These are phyloP conservation scores for Sycobia sp. DNA, from an alignment of 1,140 invertebrate genomes.

Conservation along the genomic window DNA sequence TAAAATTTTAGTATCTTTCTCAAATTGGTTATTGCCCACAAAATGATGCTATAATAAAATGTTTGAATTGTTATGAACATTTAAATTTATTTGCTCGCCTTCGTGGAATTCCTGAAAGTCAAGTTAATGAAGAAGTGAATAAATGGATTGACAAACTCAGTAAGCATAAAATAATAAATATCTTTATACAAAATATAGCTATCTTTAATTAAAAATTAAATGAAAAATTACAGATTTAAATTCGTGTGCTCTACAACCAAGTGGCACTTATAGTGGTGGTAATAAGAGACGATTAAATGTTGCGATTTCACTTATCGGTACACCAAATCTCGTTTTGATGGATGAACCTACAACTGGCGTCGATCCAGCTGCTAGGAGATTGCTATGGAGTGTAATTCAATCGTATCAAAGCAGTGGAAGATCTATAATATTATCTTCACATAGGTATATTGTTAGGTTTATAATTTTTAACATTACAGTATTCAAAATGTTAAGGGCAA, in stretches of 20 bases:
- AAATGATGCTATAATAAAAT: conserved; percentile 73
- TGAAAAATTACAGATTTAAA: conserved; percentile 52
- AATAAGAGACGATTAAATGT: conserved; percentile 95
- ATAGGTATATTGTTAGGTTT: conserved; percentile 66
- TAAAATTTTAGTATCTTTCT: conserved; percentile 63
- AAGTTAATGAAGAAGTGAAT: conserved; percentile 60
- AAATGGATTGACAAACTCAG: conserved; percentile 61
- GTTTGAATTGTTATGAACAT: conserved; percentile 72
- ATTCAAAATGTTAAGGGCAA: no score
- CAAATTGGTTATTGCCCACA: conserved; percentile 74
- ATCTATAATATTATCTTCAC: conserved; percentile 78
- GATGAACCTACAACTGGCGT: conserved; percentile 80
- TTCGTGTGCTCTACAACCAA: conserved; percentile 56
- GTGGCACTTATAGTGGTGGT: conserved; percentile 79
- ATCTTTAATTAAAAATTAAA: no score
- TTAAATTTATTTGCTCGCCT: conserved; percentile 71
- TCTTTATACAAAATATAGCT: no score
- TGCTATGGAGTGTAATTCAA: conserved; percentile 76
- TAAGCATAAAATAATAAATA: conserved; percentile 47
- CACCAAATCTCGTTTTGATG: conserved; percentile 75
- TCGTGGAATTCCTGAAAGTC: conserved; percentile 66
- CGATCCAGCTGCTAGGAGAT: conserved; percentile 81
- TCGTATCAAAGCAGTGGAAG: conserved; percentile 68
- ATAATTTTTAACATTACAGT: no score
- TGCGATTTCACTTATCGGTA: conserved; percentile 84